Evolutionary conservation across 2,797 vertebrate species (phyloP), one percentile per base, ranked within the genome.

Genomic region (Chanos chanos): DNA sequence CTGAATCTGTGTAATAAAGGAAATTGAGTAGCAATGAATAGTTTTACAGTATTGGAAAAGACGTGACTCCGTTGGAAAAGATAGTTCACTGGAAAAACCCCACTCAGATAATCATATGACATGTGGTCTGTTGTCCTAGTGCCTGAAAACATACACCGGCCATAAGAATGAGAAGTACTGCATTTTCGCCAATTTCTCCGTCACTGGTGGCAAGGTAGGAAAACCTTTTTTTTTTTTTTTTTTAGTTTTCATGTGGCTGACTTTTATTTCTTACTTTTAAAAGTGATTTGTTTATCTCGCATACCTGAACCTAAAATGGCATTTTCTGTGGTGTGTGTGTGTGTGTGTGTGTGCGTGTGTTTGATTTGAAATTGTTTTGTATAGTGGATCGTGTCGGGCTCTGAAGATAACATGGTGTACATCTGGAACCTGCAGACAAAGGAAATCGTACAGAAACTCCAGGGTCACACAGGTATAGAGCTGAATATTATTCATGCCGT

Each of bases 151-250:
- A 0, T 99, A 97, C 86, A 94, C 94, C 0, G 93, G 94, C 66
- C 96, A 99, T 83, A 97, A 97, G 85, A 99, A 99, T 0, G 96
- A 99, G 86, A 98, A 97, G 66, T 98, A 99, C 82, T 99, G 95
- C 86, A 95, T 98, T 82, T 99, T 99, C 57, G 95, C 94, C 0
- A 99, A 97, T 68, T 99, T 97, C 83, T 98, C 96, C 0, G 94
- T 97, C 65, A 98, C 95, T 0, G 94, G 94, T 0, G 94, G 93
- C 53, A 97, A 99, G 94, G 94, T 97, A 56, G 59, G 86, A 76
- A 1, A 28, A 6, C 7, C 10, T 31, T 9, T 28, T 3, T 25
- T 10, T 6, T 15, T n/a, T 10, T n/a, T 52, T 25, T n/a, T 36
- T 5, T 2, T 40, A 47, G 45, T 25, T 53, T 24, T n/a, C n/a